Percentiles rank a stretch among this genome's conserved stretches.
Evolutionary conservation across 2,888 invertebrate genomes (phyloP).

Genomic region (Oxytorus armatus): DNA sequence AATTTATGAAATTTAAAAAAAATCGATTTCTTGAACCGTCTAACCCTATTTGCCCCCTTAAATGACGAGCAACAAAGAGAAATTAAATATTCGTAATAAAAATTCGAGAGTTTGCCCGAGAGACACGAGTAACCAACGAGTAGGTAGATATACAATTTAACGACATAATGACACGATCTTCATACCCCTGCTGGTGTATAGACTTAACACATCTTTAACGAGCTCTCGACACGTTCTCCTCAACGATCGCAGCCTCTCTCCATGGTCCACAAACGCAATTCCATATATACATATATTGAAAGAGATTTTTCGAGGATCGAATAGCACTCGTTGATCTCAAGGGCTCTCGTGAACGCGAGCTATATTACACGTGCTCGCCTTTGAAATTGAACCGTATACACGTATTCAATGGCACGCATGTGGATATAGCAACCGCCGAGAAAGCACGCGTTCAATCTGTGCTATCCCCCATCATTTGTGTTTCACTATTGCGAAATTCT

Average conservation of each 20-base stretch:
- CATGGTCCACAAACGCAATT: neutral
- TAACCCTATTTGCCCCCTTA: too few relatives aligned
- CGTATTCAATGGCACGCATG: conserved; percentile 5
- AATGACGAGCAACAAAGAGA: neutral
- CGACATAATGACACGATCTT: conserved; percentile 7
- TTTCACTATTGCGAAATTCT: conserved; percentile 45
- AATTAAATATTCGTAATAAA: neutral
- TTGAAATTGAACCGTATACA: neutral
- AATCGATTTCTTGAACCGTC: too few relatives aligned
- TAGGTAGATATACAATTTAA: neutral
- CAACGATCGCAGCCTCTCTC: neutral
- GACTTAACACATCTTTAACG: neutral
- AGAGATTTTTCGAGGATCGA: conserved; percentile 4
- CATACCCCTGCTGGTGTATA: neutral
- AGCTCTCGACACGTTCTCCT: conserved; percentile 1
- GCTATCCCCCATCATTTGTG: conserved; percentile 28
- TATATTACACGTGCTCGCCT: conserved; percentile 1
- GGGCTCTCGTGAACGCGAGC: conserved; percentile 14
- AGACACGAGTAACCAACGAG: neutral
- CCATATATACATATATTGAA: neutral
- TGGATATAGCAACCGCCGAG: neutral
- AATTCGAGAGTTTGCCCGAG: neutral
- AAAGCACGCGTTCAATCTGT: neutral
- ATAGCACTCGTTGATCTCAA: conserved; percentile 5
- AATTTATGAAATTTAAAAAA: too few relatives aligned